Evolutionary conservation across 1,140 invertebrate species (phyloP), one percentile per base, ranked within the genome.

Genomic region (Lordiphosa mommai): DNA sequence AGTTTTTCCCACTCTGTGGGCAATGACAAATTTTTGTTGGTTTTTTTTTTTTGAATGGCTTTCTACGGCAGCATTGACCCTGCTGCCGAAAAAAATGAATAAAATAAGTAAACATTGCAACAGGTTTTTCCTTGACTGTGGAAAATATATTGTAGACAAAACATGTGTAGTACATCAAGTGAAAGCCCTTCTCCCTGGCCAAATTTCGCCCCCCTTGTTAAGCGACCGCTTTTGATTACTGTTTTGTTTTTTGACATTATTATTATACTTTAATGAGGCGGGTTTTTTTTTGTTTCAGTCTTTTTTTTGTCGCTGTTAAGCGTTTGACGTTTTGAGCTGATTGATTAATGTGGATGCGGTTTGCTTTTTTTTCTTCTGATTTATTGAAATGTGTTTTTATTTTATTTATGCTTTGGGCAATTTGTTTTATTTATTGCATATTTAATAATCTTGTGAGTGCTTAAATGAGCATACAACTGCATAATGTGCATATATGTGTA

Each of bases 21-120:
- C 23, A 27, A 27, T 27, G 23, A 27, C 23, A 30, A 50, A 17
- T 30, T 3, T 8, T 23, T 41, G 12, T 13, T 32, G 16, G 12
- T 37, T 37, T 61, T 47, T 60, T 46, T 16, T 50, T 77, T 73
- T 71, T 72, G 63, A n/a, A n/a, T 72, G 55, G 77, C 72, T 84
- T 84, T 84, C 77, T 84, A 69, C 77, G 44, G 48, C 77, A 77
- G 77, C 77, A 77, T 76, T 84, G 77, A 84, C 77, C 77, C 79
- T 84, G 77, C 68, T 84, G 77, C 68, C 59, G 13, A 55, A 70
- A 63, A 48, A 30, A 47, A n/a, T 12, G 2, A 34, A 33, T 16
- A 34, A 4, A 8, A 17, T 12, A 9, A 17, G 73, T 74, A 84
- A 86, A 66, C 60, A 63, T 33, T 44, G 29, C 32, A 86, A 86